These are phyloP conservation scores for Ctenomys sociabilis DNA, from an alignment of 2,113 vertebrate species.

Conservation along the genomic window DNA sequence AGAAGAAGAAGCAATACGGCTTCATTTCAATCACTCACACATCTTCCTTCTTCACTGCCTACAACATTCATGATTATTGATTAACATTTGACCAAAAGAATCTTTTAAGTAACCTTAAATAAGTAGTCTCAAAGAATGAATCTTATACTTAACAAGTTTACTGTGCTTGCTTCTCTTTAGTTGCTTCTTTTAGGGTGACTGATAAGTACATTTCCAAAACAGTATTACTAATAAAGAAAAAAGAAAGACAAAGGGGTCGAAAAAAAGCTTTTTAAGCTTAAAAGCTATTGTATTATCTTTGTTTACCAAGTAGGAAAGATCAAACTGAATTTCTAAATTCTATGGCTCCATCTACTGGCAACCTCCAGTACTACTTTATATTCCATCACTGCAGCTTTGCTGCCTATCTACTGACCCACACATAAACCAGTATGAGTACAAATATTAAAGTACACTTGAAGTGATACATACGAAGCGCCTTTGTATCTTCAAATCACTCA, in stretches of 20 bases:
- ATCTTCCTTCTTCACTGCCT: neutral
- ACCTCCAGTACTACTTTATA: constrained; percentile 73
- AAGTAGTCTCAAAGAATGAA: constrained; percentile 45
- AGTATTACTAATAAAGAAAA: neutral
- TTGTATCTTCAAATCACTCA: neutral
- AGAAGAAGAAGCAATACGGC: neutral
- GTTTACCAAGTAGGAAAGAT: constrained; percentile 49
- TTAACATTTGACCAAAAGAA: neutral
- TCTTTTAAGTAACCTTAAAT: neutral
- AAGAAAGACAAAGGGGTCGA: neutral
- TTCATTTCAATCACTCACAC: neutral
- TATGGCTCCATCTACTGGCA: constrained; percentile 77
- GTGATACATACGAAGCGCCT: neutral
- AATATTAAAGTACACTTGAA: neutral
- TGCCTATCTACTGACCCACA: neutral
- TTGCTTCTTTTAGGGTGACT: neutral
- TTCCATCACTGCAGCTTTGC: neutral
- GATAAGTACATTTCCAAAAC: neutral
- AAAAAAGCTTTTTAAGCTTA: neutral
- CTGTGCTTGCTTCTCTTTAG: neutral
- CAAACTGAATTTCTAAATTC: constrained; percentile 75
- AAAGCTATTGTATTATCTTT: constrained; percentile 20
- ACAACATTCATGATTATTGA: neutral
- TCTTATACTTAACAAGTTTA: neutral
- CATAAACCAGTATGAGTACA: neutral